A percentile compares a stretch with the other conserved stretches of the same genome.
Evolutionary conservation across 2,113 vertebrate species (phyloP).

Genomic region (Ptychochromis oligacanthus): DNA sequence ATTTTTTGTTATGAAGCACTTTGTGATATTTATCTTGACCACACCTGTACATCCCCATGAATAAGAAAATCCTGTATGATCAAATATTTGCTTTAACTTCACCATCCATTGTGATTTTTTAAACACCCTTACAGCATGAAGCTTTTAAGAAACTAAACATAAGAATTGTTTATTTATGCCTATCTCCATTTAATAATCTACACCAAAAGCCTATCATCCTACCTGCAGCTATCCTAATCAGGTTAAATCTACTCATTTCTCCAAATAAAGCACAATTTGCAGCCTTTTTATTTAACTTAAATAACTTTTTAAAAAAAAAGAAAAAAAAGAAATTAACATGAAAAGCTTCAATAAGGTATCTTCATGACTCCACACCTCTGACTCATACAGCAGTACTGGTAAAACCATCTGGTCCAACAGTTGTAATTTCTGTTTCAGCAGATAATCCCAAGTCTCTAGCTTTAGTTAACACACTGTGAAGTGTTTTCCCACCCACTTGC

Average conservation of each 20-base stretch:
- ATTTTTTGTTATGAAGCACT: too few relatives aligned
- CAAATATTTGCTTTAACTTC: not conserved
- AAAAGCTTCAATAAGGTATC: not conserved
- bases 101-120: not conserved
- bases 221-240: fast-evolving
- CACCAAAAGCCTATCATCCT: not conserved
- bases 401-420: not conserved
- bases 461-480: not conserved
- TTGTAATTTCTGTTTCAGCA: too few relatives aligned
- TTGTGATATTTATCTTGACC: too few relatives aligned
- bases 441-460: not conserved
- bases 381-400: not conserved
- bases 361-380: not conserved
- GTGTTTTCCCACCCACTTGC: too few relatives aligned
- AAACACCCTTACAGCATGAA: not conserved
- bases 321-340: not conserved
- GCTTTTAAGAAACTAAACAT: not conserved
- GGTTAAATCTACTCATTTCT: not conserved
- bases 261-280: not conserved
- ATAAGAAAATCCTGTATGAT: not conserved
- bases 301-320: not conserved
- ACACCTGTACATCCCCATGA: not conserved
- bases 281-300: not conserved
- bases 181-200: not conserved
- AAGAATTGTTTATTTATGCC: not conserved